Base-by-base conservation (phyloP, 2,797 vertebrate species). In the Erpetoichthys calabaricus region DNA sequence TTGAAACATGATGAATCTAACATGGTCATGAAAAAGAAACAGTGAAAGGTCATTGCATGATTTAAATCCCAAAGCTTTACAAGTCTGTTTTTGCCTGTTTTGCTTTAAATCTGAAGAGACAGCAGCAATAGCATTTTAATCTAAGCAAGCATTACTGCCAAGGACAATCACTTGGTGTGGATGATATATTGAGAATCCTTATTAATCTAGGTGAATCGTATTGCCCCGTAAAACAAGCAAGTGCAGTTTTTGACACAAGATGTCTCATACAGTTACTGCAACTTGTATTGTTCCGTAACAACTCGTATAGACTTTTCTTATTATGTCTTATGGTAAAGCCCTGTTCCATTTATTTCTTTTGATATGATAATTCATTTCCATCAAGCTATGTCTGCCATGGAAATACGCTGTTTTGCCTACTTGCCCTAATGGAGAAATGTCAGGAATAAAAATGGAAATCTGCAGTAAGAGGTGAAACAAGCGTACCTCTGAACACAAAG, bases 91-190 rank as follows among this genome's bases (percentile, higher is more conserved):
- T 42, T 45, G 42, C 45, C 8, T 57, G 43, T 54, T 45, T 8
- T 45, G 46, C 8, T 72, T 75, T 77, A 82, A 81, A 84, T 82
- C 60, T 69, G 69, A 81, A 72, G 62, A 75, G 82, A 81, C 76
- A 79, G 68, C 67, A 73, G 73, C 76, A 69, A 83, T 70, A 73
- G 78, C 77, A 79, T 84, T 85, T 86, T 85, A 86, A 88, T 87
- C 81, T 78, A 64, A 75, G 76, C 76, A 83, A 84, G 83, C 75
- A 68, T 74, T 71, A 70, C 67, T 72, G 82, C 82, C 83, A 83
- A 77, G 83, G 79, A 70, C 74, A 71, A 74, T 69, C 70, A 79
- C 67, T 63, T 70, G 0, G 42, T 67, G 55, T 3, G 73, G 65
- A 60, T 73, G 58, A 84, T 80, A 77, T 71, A 80, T 65, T 69